phyloP scores from a whole-genome alignment of 2,888 invertebrate species.

The Cylloceria caligata region DNA sequence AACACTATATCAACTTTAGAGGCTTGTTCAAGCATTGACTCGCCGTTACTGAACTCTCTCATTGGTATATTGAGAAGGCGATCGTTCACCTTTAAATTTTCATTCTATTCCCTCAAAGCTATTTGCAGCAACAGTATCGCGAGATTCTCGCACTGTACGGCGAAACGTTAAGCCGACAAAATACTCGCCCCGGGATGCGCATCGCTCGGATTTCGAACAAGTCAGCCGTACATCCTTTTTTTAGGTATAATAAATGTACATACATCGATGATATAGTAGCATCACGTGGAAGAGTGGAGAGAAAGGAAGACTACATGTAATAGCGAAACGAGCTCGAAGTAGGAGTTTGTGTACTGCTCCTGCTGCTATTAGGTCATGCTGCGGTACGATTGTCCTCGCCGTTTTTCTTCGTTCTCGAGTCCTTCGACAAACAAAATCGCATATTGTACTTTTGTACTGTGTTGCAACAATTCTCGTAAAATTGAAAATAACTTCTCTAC shows the following conservation, averaged over 20 bases:
- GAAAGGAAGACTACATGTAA: slow-evolving; percentile 33
- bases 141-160: slow-evolving; percentile 18
- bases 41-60: background rate
- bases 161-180: slow-evolving; percentile 39
- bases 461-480: slow-evolving; percentile 5
- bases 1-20: background rate
- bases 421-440: slow-evolving; percentile 34
- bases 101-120: background rate
- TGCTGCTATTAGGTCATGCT: background rate
- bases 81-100: slow-evolving; percentile 44
- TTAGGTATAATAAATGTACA: slow-evolving; percentile 33
- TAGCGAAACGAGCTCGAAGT: slow-evolving; percentile 2
- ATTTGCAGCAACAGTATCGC: background rate
- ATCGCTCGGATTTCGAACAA: slow-evolving; percentile 10
- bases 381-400: slow-evolving; percentile 22
- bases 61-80: background rate
- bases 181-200: slow-evolving; percentile 4
- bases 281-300: slow-evolving; percentile 21
- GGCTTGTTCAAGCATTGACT: background rate
- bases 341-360: background rate
- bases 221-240: slow-evolving; percentile 14
- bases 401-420: slow-evolving; percentile 20
- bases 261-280: slow-evolving; percentile 40
- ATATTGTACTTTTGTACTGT: background rate
- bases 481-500: background rate